Evolutionary conservation across 1,140 invertebrate species (phyloP), one percentile per base, ranked within the genome.

Genomic region (Caligus rogercresseyi): DNA sequence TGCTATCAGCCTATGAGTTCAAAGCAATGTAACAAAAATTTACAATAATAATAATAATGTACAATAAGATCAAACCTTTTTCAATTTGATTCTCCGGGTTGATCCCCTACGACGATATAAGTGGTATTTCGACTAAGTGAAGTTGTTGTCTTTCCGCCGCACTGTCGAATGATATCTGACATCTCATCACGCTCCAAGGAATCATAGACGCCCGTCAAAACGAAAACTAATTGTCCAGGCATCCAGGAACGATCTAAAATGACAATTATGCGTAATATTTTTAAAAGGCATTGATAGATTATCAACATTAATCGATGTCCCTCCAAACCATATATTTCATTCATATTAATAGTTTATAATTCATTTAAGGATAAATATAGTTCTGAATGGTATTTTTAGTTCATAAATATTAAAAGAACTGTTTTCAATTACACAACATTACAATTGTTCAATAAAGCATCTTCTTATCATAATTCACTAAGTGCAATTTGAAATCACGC

Each of bases 121-220:
- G 81, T 81, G 0, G 89, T 84, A 75, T 86, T 89, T 67, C 80
- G 82, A 61, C 87, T 89, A 14, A 94, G 73, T 31, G 75, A 72
- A 16, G 74, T 77, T 61, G 86, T 83, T 0, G 87, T 77, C 71
- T 80, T 80, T 0, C 89, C 91, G 20, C 89, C 87, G 72, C 86
- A 87, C 66, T 83, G 80, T 64, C 80, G 80, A 23, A 93, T 81
- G 13, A 90, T 72, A 19, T 78, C 78, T 52, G 79, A 78, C 19
- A 81, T 80, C 68, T 91, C 87, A 25, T 89, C 84, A 25, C 84
- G 76, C 70, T 91, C 87, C 66, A 95, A 77, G 0, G 87, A 90
- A 70, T 93, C 89, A 13, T 91, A 74, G 3, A 93, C 84, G 19
- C 91, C 91, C 64, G 88, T 92, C 52, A 89, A 74, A 7, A 94